Percentiles rank a stretch among this genome's conserved stretches.
These are phyloP conservation scores for Rhopilema esculentum DNA, from an alignment of 30 jellyfish, hydroid and myxozoan genomes.

Conservation along the genomic window DNA sequence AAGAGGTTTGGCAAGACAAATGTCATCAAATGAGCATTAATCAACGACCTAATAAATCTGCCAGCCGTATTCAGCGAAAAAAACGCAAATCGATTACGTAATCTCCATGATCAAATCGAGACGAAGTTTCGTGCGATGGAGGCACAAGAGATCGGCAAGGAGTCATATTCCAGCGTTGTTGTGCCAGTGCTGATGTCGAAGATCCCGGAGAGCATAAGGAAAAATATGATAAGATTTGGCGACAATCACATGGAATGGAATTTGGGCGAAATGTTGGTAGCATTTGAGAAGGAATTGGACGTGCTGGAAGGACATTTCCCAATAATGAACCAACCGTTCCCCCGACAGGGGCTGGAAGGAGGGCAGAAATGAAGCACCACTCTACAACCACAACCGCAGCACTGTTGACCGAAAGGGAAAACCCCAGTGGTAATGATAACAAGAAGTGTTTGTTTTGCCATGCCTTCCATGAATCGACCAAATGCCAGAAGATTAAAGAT, in stretches of 20 bases:
- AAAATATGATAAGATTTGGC: constrained; percentile 37
- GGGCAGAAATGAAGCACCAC: background rate
- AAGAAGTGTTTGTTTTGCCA: constrained; percentile 12
- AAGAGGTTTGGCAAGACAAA: constrained; percentile 2
- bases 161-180: constrained; percentile 31
- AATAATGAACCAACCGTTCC: constrained; percentile 13
- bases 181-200: constrained; percentile 36
- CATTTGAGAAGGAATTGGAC: constrained; percentile 18
- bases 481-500: background rate
- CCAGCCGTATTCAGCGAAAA: constrained; percentile 32
- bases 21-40: constrained; percentile 1
- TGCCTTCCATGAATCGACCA: background rate
- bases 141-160: constrained; percentile 24
- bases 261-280: constrained; percentile 9
- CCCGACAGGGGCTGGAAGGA: background rate
- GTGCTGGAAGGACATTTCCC: constrained; percentile 18
- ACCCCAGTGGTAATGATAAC: background rate
- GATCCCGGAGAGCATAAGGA: constrained; percentile 5
- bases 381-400: background rate
- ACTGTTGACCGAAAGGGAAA: constrained; percentile 4
- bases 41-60: constrained; percentile 1
- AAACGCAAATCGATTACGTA: background rate
- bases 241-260: constrained; percentile 19
- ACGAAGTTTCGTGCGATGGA: constrained; percentile 40
- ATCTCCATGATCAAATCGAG: constrained; percentile 37